phyloP scores from a whole-genome alignment of 2,113 vertebrate species.

The Dromaius novaehollandiae region DNA sequence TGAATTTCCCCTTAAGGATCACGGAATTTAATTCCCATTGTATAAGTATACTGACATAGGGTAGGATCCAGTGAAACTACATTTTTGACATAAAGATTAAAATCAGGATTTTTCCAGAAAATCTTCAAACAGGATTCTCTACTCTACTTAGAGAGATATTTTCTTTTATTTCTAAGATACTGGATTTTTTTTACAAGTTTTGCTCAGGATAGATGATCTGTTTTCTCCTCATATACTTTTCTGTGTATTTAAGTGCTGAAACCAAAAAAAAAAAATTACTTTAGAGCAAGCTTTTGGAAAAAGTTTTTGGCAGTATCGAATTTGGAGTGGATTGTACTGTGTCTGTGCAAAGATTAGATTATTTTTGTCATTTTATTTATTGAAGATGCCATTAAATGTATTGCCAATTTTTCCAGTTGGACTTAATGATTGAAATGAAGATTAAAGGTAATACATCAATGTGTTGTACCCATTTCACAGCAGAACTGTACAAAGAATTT shows the following conservation, averaged over 20 bases:
- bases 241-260: conserved; percentile 57
- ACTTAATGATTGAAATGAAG: conserved; percentile 42
- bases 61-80: not conserved
- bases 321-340: conserved; percentile 64
- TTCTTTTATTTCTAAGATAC: conserved; percentile 15
- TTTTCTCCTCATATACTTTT: conserved; percentile 47
- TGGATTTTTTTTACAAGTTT: conserved; percentile 20
- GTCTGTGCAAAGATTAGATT: conserved; percentile 49
- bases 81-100: conserved; percentile 30
- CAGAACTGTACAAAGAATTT: conserved; percentile 60
- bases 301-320: conserved; percentile 46
- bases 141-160: conserved; percentile 16
- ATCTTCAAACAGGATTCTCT: conserved; percentile 19
- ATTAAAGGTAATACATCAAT: conserved; percentile 5
- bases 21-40: not conserved
- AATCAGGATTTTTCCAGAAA: conserved; percentile 9
- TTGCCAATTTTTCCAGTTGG: conserved; percentile 23
- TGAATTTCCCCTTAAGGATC: not conserved
- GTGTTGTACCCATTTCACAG: conserved; percentile 49
- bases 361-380: conserved; percentile 67
- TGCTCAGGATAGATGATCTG: conserved; percentile 26
- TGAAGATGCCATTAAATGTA: conserved; percentile 60
- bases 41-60: conserved; percentile 27
- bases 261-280: not conserved
- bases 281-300: not conserved